Conservation (phyloP, 1,140 invertebrate species). For the Dendrolimus kikuchii region DNA sequence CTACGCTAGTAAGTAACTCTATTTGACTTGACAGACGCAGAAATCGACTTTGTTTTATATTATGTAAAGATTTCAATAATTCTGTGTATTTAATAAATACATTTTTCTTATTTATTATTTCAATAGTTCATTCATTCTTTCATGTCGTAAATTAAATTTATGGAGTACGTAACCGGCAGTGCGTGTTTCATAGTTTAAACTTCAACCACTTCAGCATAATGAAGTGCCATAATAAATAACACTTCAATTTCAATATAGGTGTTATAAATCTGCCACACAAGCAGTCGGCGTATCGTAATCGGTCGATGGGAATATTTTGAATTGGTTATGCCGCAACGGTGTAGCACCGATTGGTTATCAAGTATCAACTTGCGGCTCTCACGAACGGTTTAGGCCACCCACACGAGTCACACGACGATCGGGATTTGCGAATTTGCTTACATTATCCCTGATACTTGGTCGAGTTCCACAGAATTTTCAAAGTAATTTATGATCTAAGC, state of each 20-base stretch:
- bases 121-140: too few species aligned
- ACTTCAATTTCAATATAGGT: slow-evolving; percentile 3
- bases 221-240: too few species aligned
- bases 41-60: too few species aligned
- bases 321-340: slow-evolving; percentile 35
- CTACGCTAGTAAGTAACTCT: too few species aligned
- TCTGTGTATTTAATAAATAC: too few species aligned
- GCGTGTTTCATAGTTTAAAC: too few species aligned
- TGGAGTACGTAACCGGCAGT: too few species aligned
- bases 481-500: slow-evolving; percentile 10
- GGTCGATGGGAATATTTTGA: slow-evolving; percentile 20
- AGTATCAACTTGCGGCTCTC: slow-evolving; percentile 19
- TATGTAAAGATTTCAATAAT: too few species aligned
- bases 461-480: slow-evolving; percentile 5
- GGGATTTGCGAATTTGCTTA: slow-evolving; percentile 27
- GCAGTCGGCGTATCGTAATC: slow-evolving; percentile 11
- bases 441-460: slow-evolving; percentile 15
- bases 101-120: too few species aligned
- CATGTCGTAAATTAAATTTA: too few species aligned
- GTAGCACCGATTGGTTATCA: slow-evolving; percentile 18
- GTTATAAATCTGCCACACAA: background rate
- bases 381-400: slow-evolving; percentile 24
- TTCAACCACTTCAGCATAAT: too few species aligned
- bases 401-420: slow-evolving; percentile 22
- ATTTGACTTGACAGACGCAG: too few species aligned